Conservation (phyloP, 2,113 vertebrate species). For the Calyptomena viridis region DNA sequence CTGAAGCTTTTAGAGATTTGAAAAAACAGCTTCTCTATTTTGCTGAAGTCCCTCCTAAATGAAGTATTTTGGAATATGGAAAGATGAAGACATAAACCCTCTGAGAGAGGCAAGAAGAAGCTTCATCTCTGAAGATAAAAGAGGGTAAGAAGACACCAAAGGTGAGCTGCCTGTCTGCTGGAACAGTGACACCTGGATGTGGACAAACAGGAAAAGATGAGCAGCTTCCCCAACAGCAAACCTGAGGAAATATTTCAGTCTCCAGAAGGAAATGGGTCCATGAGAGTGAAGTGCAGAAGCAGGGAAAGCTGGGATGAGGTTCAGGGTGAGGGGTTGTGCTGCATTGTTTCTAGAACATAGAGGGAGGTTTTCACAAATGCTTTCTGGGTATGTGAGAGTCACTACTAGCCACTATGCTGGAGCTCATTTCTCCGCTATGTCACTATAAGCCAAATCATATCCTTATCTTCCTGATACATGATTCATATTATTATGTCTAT, state of each 20-base stretch:
- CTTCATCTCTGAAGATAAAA: not conserved
- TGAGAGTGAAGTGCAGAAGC: not conserved
- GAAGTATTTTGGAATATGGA: not conserved
- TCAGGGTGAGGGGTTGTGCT: not conserved
- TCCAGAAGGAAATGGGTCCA: not conserved
- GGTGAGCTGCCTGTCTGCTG: not conserved
- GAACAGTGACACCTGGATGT: not conserved
- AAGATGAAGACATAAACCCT: not conserved
- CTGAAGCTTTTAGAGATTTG: not conserved
- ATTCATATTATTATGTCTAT: not conserved
- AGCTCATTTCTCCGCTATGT: not conserved
- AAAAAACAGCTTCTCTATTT: not conserved
- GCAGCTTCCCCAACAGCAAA: not conserved
- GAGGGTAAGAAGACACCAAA: not conserved
- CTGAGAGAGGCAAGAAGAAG: not conserved
- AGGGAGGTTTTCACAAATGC: not conserved
- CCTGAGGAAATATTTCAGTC: not conserved
- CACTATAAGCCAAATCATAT: not conserved
- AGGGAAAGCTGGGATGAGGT: not conserved
- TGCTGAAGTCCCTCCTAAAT: not conserved
- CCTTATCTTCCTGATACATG: not conserved
- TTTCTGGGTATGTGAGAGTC: not conserved
- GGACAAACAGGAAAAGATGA: not conserved
- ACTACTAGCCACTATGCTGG: not conserved
- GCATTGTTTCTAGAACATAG: not conserved